These are phyloP conservation scores for Mastacembelus armatus DNA, from an alignment of 2,797 vertebrate genomes.

Conservation along the genomic window DNA sequence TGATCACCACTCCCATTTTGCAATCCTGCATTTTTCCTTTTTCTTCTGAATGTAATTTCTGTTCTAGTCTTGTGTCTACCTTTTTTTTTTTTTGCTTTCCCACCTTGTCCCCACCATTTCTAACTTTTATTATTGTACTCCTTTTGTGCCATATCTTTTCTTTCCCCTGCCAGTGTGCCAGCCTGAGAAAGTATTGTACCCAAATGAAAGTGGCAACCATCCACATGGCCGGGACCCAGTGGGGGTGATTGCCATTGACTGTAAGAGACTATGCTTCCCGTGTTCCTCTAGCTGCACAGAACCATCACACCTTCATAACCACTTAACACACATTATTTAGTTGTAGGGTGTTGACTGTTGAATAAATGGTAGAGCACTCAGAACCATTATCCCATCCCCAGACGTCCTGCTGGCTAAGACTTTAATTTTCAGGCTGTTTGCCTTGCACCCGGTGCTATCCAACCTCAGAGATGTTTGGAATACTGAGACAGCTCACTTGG, in stretches of 20 bases:
- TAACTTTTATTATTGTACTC: not conserved
- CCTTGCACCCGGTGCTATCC: not conserved
- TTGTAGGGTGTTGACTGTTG: conserved; percentile 12
- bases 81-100: conserved; percentile 4
- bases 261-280: not conserved
- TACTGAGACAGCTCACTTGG: conserved; percentile 6
- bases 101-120: not conserved
- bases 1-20: conserved; percentile 16
- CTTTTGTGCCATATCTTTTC: not conserved
- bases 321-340: conserved; percentile 21
- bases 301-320: not conserved
- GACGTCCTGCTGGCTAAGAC: not conserved
- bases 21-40: conserved; percentile 11
- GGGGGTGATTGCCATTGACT: not conserved
- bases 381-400: conserved; percentile 2
- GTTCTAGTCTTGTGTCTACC: conserved; percentile 2
- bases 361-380: too few relatives aligned
- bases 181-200: not conserved
- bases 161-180: not conserved
- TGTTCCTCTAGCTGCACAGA: conserved; percentile 16
- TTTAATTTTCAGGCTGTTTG: not conserved
- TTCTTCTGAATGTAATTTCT: not conserved
- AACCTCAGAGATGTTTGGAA: not conserved
- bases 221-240: not conserved
- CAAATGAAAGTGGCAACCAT: conserved; percentile 1